A percentile compares a stretch with the other conserved stretches of the same genome.
phyloP scores from a whole-genome alignment of 2,797 vertebrate genomes.

The Lophius americanus region DNA sequence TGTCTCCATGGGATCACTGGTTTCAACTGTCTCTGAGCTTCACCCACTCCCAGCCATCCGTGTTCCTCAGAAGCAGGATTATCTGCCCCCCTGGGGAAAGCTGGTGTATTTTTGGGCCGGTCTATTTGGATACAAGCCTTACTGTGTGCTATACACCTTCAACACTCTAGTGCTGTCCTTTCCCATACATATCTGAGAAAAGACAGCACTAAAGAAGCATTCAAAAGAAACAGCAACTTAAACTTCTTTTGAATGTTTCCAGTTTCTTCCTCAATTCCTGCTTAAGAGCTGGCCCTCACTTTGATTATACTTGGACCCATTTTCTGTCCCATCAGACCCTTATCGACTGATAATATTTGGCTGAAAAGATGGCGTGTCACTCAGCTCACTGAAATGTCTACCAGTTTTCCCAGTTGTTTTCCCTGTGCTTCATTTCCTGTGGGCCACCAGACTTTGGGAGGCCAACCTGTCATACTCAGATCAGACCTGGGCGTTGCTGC shows the following conservation, averaged over 20 bases:
- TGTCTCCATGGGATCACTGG: conserved; percentile 57
- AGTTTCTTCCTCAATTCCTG: conserved; percentile 36
- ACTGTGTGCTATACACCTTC: conserved; percentile 58
- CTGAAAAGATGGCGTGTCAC: conserved; percentile 24
- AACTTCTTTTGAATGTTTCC: conserved; percentile 39
- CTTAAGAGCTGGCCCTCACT: conserved; percentile 17
- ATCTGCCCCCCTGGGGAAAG: conserved; percentile 59
- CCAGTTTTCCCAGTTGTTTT: conserved; percentile 26
- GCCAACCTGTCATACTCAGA: conserved; percentile 56
- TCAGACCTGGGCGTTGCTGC: conserved; percentile 36
- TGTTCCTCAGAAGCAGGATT: conserved; percentile 75
- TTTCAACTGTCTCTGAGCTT: conserved; percentile 63
- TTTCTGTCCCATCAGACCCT: conserved; percentile 15
- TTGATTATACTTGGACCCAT: conserved; percentile 15
- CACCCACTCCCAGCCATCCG: conserved; percentile 57
- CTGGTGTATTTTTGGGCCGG: conserved; percentile 78
- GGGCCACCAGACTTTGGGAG: conserved; percentile 49
- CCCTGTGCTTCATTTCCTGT: conserved; percentile 21
- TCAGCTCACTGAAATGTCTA: conserved; percentile 46
- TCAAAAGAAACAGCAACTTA: no score
- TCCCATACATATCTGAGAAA: conserved; percentile 30
- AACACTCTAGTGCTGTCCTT: conserved; percentile 26
- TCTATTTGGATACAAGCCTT: conserved; percentile 65
- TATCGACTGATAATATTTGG: conserved; percentile 27
- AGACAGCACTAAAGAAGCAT: no score